These are phyloP conservation scores for Schlechtendalia chinensis DNA, from an alignment of 1,140 invertebrate genomes.

Conservation along the genomic window DNA sequence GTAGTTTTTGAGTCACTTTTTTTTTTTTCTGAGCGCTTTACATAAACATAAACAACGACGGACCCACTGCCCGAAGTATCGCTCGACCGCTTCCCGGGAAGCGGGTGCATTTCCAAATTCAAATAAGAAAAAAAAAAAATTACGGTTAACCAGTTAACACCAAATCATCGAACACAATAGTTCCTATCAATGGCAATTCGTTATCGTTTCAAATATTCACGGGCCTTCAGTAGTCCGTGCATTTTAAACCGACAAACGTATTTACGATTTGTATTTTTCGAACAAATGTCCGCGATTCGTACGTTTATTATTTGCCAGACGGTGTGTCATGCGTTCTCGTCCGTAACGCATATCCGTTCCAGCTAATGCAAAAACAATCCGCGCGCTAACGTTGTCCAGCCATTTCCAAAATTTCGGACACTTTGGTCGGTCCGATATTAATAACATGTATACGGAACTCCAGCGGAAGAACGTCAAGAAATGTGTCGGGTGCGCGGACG, in stretches of 20 bases:
- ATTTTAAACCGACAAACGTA: slow-evolving; percentile 20
- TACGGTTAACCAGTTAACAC: not conserved
- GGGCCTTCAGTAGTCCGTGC: not conserved
- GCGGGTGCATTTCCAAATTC: too few relatives aligned
- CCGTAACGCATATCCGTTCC: not conserved
- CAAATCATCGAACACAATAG: not conserved
- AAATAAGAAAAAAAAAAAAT: too few relatives aligned
- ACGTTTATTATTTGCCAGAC: not conserved
- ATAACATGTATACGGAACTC: not conserved
- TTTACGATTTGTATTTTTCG: not conserved
- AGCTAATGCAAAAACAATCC: slow-evolving; percentile 1
- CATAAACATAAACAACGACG: too few relatives aligned
- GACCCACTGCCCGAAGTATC: too few relatives aligned
- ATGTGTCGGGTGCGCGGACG: too few relatives aligned
- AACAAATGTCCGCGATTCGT: slow-evolving; percentile 8
- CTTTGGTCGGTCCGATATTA: not conserved
- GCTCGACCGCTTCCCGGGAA: too few relatives aligned
- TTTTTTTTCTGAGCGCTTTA: too few relatives aligned
- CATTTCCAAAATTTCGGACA: not conserved
- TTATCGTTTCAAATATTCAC: slow-evolving; percentile 24
- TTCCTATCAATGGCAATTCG: slow-evolving; percentile 12
- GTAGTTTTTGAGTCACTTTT: too few relatives aligned
- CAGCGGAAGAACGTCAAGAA: not conserved
- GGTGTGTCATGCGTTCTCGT: slow-evolving; percentile 24
- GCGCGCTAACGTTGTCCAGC: not conserved